Evolutionary conservation across 2,113 vertebrate genomes (phyloP).

Genomic region (Mirza zaza): DNA sequence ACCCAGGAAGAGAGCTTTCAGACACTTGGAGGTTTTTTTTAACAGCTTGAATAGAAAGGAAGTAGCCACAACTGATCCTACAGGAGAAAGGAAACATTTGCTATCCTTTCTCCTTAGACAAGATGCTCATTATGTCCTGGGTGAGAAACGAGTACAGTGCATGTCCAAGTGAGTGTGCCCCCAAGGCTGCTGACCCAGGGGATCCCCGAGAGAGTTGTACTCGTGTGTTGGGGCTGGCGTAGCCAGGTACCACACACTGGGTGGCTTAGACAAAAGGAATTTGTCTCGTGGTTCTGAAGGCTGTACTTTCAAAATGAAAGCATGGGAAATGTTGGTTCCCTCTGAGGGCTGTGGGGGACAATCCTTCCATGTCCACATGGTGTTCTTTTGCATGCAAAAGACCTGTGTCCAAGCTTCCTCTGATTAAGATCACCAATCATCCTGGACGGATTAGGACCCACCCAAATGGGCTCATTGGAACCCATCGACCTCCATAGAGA

Average conservation of each 20-base stretch:
- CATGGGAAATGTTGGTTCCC: not conserved
- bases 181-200: not conserved
- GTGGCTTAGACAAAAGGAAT: not conserved
- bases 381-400: accelerated
- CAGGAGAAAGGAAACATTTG: not conserved
- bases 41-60: not conserved
- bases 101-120: not conserved
- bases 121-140: not conserved
- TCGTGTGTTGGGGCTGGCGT: not conserved
- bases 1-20: not conserved
- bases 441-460: not conserved
- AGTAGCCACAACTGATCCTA: too few species aligned
- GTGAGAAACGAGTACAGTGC: not conserved
- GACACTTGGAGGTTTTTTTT: not conserved
- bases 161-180: not conserved
- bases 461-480: not conserved
- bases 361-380: accelerated
- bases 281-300: not conserved
- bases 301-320: not conserved
- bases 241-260: accelerated
- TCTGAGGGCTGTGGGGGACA: not conserved
- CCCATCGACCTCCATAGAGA: not conserved
- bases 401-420: not conserved
- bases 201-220: accelerated
- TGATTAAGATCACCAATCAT: too few species aligned